phyloP scores from a whole-genome alignment of 2,888 invertebrate genomes.

The Abscondita cerata region DNA sequence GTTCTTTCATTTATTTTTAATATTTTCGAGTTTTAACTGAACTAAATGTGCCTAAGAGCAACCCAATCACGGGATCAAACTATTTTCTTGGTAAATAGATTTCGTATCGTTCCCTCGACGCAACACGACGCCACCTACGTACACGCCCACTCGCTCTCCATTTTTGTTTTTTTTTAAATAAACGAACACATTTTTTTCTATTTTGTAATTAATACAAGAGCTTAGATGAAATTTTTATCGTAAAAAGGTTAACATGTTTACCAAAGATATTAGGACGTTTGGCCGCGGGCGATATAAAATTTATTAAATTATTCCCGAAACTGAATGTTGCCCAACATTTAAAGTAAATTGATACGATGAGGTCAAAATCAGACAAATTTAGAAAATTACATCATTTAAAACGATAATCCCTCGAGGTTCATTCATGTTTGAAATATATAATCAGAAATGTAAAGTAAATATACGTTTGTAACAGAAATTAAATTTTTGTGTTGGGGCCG shows the following conservation, averaged over 20 bases:
- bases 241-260: slow-evolving; percentile 5
- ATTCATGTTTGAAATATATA: slow-evolving; percentile 30
- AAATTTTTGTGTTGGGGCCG: slow-evolving; percentile 17
- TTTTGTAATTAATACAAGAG: too few species aligned
- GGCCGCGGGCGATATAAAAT: slow-evolving; percentile 19
- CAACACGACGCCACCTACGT: too few species aligned
- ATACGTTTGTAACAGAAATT: slow-evolving; percentile 24
- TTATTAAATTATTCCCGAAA: slow-evolving; percentile 24
- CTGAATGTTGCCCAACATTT: slow-evolving; percentile 25
- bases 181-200: too few species aligned
- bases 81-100: too few species aligned
- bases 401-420: slow-evolving; percentile 28
- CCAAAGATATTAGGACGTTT: slow-evolving; percentile 13
- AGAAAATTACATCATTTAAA: slow-evolving; percentile 30
- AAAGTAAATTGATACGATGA: slow-evolving; percentile 28
- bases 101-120: too few species aligned
- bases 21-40: too few species aligned
- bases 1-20: too few species aligned
- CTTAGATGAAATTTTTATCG: background rate
- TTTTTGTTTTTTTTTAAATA: too few species aligned
- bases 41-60: too few species aligned
- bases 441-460: slow-evolving; percentile 34
- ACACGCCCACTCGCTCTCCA: too few species aligned
- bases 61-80: too few species aligned
- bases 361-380: slow-evolving; percentile 32